phyloP scores from a whole-genome alignment of 2,113 vertebrate genomes.

The Galeopterus variegatus region DNA sequence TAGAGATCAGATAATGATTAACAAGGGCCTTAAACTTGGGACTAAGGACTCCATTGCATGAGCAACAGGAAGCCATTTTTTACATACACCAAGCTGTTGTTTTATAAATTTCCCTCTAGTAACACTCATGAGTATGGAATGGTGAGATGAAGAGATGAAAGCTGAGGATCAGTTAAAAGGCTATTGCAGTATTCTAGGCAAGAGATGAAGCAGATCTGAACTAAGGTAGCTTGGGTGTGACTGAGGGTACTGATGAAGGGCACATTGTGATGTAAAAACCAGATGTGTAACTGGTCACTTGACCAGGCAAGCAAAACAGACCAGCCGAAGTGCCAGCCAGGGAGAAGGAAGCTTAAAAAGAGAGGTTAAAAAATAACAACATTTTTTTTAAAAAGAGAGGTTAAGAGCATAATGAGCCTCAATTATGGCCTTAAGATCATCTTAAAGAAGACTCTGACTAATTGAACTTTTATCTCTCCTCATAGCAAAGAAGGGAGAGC shows the following conservation, averaged over 20 bases:
- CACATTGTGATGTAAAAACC: neutral
- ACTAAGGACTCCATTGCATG: neutral
- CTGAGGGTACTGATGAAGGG: neutral
- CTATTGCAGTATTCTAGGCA: neutral
- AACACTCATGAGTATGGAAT: neutral
- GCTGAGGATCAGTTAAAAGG: neutral
- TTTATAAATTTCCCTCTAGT: neutral
- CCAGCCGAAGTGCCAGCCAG: neutral
- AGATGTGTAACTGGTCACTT: neutral
- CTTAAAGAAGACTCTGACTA: neutral
- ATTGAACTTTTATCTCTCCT: neutral
- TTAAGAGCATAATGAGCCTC: neutral
- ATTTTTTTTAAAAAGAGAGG: neutral
- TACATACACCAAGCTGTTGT: neutral
- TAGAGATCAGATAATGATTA: neutral
- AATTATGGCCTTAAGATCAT: neutral
- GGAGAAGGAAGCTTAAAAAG: neutral
- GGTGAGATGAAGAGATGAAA: neutral
- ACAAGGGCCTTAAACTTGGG: neutral
- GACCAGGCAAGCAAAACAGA: no score
- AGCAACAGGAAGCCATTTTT: neutral
- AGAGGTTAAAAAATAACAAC: no score
- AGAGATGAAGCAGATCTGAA: neutral
- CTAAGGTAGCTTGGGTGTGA: neutral
- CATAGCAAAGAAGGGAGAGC: neutral